These are phyloP conservation scores for Hapalemur alaotrensis DNA, from an alignment of 2,797 vertebrate genomes.

Conservation along the genomic window DNA sequence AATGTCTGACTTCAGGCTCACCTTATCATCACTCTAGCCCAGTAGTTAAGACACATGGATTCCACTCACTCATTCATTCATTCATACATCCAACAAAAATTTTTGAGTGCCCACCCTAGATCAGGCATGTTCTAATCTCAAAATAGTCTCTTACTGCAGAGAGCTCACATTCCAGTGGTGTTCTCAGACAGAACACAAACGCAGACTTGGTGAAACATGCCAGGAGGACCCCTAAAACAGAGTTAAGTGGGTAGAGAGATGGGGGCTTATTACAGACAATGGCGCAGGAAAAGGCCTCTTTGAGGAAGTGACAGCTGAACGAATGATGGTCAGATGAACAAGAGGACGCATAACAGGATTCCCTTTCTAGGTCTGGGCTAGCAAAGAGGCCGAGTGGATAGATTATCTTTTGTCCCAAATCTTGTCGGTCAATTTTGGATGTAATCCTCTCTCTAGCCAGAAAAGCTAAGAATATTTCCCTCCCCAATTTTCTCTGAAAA, in stretches of 20 bases:
- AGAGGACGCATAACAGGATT: not conserved
- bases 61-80: not conserved
- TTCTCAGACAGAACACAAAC: not conserved
- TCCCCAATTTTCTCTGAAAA: not conserved
- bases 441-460: not conserved
- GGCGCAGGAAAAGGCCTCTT: not conserved
- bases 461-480: not conserved
- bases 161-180: not conserved
- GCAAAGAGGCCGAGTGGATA: not conserved
- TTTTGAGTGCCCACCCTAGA: not conserved
- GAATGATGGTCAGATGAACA: not conserved
- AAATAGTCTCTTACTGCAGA: not conserved
- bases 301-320: not conserved
- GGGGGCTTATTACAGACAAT: not conserved
- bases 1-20: not conserved
- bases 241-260: not conserved
- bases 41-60: not conserved
- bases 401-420: not conserved
- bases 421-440: not conserved
- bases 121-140: not conserved
- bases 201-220: accelerated
- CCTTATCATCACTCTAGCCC: not conserved
- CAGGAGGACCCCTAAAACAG: not conserved
- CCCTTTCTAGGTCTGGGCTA: not conserved
- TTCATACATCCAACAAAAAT: not conserved